These are phyloP conservation scores for Conchocele bisecta DNA, from an alignment of 2,888 invertebrate genomes.

Conservation along the genomic window DNA sequence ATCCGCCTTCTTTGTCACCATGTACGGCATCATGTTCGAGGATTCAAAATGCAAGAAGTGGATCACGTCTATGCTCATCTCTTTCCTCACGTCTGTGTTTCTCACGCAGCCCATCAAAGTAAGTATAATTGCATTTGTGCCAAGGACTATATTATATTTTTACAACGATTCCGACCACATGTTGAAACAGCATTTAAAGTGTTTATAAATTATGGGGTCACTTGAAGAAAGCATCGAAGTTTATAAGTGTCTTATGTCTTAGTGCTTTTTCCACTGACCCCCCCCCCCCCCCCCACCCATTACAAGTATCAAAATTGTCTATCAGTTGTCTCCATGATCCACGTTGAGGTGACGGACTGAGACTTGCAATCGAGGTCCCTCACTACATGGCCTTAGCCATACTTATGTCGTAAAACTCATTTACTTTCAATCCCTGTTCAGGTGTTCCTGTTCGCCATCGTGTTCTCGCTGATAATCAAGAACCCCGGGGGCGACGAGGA, in stretches of 20 bases:
- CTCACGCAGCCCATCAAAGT: slow-evolving; percentile 84
- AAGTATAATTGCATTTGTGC: no score
- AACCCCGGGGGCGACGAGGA: slow-evolving; percentile 78
- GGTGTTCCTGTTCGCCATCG: slow-evolving; percentile 80
- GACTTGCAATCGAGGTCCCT: not conserved
- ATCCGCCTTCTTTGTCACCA: slow-evolving; percentile 82
- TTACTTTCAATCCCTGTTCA: slow-evolving; percentile 53
- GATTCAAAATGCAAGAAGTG: slow-evolving; percentile 83
- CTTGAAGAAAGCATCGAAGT: no score
- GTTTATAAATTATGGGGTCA: no score
- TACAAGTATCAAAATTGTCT: no score
- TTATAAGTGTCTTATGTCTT: no score
- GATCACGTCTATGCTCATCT: slow-evolving; percentile 84
- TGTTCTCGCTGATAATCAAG: slow-evolving; percentile 81
- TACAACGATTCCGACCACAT: no score
- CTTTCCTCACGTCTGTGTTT: slow-evolving; percentile 83
- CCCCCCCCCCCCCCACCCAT: no score
- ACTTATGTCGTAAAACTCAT: no score
- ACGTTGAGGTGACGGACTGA: not conserved
- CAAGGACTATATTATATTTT: no score
- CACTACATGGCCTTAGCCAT: no score
- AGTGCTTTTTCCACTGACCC: no score
- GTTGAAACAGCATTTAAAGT: no score
- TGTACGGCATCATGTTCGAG: slow-evolving; percentile 84
- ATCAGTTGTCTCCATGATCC: not conserved